Evolutionary conservation across 2,113 vertebrate species (phyloP).

Genomic region (Acrocephalus arundinaceus): DNA sequence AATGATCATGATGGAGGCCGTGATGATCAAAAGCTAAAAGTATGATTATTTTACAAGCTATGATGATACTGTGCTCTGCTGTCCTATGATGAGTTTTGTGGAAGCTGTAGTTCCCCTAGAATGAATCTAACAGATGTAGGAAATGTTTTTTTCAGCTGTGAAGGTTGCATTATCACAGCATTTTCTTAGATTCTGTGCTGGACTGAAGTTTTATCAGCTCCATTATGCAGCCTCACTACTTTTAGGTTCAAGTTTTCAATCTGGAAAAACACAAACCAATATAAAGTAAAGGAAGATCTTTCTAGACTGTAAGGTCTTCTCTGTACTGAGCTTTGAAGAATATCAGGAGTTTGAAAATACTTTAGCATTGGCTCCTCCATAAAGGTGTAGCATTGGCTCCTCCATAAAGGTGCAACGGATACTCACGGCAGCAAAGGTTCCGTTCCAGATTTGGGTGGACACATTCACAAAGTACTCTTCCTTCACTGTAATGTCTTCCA

Average conservation of each 20-base stretch:
- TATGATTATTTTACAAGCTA: not conserved
- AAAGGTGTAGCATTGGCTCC: not conserved
- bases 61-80: not conserved
- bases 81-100: not conserved
- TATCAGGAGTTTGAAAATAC: not conserved
- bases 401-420: not conserved
- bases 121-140: not conserved
- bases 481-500: constrained; percentile 78
- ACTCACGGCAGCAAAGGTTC: constrained; percentile 86
- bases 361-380: not conserved
- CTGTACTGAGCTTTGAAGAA: not conserved
- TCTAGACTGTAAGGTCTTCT: not conserved
- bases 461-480: constrained; percentile 83
- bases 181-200: not conserved
- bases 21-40: constrained; percentile 3
- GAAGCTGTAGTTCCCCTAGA: not conserved
- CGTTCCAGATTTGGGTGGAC: constrained; percentile 88
- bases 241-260: not conserved
- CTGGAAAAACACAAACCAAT: not conserved
- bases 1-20: not conserved
- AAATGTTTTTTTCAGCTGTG: not conserved
- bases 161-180: not conserved
- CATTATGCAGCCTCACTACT: not conserved
- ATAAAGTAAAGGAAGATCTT: not conserved
- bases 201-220: not conserved